Evolutionary conservation across 2,888 invertebrate species (phyloP), one percentile per base, ranked within the genome.

Genomic region (Cheilosia variabilis): DNA sequence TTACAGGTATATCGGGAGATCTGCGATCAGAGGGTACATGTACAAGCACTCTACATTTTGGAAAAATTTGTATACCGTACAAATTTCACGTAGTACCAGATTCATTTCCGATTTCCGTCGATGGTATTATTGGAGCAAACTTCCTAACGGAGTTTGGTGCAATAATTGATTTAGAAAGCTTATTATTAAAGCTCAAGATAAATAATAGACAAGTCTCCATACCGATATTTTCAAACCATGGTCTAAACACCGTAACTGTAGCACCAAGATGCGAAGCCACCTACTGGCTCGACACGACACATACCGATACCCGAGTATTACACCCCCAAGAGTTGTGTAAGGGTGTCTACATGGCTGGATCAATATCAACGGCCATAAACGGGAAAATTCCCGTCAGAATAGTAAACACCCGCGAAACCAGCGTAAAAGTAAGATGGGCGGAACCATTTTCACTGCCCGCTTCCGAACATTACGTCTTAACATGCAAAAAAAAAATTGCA

Each of bases 391-490:
- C 57, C 31, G 34, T 37, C 10, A n/a, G 27, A n/a, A 57, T 57
- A 17, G n/a, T 57, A 57, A 57, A 57, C 57, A 57, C 19, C 57
- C 17, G 57, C 57, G 57, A 34, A 57, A 57, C 34, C 10, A 34
- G 9, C 10, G 34, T 10, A 34, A 34, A 34, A 10, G 0, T 34
- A 10, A 34, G 34, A 34, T 34, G 34, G 31, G 31, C 31, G 2
- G 31, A 31, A 31, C 31, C n/a, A 43, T 43, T 43, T 6, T 15
- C 15, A 6, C 4, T 43, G 7, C 43, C 50, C 50, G 19, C 10
- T 22, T 13, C 6, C 19, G 31, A 31, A 31, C 31, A 31, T 31
- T 31, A 31, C 9, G 31, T 31, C 9, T 31, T 31, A 31, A 57
- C 15, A 57, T 31, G 9, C 31, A 9, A 31, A 31, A 52, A 13